Evolutionary conservation across 2,888 invertebrate genomes (phyloP).

Genomic region (Hecatera dysodea): DNA sequence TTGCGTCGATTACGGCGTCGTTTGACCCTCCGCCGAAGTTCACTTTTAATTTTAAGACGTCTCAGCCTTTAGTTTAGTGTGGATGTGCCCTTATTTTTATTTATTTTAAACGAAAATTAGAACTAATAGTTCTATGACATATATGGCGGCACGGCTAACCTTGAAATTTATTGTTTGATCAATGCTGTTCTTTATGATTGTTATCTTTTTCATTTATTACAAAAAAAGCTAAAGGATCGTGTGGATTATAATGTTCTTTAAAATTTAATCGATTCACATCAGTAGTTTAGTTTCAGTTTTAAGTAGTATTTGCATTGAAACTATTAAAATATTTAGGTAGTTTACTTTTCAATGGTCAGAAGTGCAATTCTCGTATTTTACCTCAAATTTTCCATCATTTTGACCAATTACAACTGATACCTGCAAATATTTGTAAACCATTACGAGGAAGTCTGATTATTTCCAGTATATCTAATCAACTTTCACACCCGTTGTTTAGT

Average conservation of each 20-base stretch:
- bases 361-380: too few relatives aligned
- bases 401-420: too few relatives aligned
- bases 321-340: background rate
- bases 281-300: too few relatives aligned
- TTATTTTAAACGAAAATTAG: background rate
- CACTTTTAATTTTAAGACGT: slow-evolving; percentile 69
- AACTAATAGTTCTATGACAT: too few relatives aligned
- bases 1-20: slow-evolving; percentile 78
- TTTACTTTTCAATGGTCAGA: too few relatives aligned
- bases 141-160: background rate
- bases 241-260: background rate
- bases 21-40: slow-evolving; percentile 71
- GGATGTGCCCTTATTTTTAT: slow-evolving; percentile 37
- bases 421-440: too few relatives aligned
- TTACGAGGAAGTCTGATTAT: too few relatives aligned
- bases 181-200: background rate
- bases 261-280: background rate
- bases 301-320: background rate
- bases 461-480: too few relatives aligned
- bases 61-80: slow-evolving; percentile 12
- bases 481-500: too few relatives aligned
- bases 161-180: background rate
- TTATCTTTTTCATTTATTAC: background rate
- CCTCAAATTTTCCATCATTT: too few relatives aligned
- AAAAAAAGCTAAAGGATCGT: background rate